Conservation (phyloP, 2,888 invertebrate genomes). For the Polydrusus pterygomalis region DNA sequence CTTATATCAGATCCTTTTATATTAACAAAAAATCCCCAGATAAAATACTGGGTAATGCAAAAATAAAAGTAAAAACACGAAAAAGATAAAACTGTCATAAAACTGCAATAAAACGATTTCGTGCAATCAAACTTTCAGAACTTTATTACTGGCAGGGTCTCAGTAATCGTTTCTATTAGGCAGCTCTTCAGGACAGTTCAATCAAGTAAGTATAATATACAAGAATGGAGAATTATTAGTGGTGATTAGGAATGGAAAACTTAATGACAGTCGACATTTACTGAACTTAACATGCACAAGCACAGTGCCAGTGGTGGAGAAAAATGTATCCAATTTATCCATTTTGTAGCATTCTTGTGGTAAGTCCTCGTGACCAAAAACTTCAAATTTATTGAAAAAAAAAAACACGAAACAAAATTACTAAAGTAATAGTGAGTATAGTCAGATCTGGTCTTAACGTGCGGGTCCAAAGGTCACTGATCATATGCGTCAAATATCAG, state of each 20-base stretch:
- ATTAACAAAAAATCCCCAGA: neutral
- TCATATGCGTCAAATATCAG: too few species aligned
- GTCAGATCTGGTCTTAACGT: too few species aligned
- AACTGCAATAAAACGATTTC: conserved; percentile 24
- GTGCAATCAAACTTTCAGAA: conserved; percentile 21
- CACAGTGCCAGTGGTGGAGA: neutral
- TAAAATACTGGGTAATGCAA: conserved; percentile 10
- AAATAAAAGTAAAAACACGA: conserved; percentile 16
- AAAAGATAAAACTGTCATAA: conserved; percentile 25
- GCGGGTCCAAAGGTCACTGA: too few species aligned
- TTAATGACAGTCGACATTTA: neutral
- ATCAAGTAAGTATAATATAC: conserved; percentile 20
- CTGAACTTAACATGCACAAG: neutral
- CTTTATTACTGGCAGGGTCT: conserved; percentile 11
- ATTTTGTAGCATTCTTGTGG: too few species aligned
- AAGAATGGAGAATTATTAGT: neutral
- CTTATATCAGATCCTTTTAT: neutral
- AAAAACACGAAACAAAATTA: too few species aligned
- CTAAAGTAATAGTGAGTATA: too few species aligned
- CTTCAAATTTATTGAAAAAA: too few species aligned
- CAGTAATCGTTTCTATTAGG: conserved; percentile 25
- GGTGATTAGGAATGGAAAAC: neutral
- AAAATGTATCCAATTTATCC: too few species aligned
- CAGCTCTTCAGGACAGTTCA: conserved; percentile 13
- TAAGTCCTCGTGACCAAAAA: too few species aligned